Percentiles rank a stretch among this genome's conserved stretches.
phyloP scores from a whole-genome alignment of 2,113 vertebrate species.

The Menura novaehollandiae region DNA sequence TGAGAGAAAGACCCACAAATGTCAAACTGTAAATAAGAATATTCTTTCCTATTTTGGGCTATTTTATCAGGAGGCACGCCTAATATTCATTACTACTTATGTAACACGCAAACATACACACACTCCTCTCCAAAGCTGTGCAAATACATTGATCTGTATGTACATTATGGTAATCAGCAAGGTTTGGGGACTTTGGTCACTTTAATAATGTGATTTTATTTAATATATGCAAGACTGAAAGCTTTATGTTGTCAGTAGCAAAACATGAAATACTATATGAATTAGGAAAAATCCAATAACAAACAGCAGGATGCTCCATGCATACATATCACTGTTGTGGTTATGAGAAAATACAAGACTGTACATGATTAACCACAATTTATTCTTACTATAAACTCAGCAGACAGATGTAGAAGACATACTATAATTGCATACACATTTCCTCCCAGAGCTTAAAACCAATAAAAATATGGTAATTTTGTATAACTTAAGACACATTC shows the following conservation, averaged over 20 bases:
- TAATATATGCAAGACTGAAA: constrained; percentile 31
- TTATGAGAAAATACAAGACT: constrained; percentile 58
- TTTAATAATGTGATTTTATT: neutral
- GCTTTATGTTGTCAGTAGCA: constrained; percentile 17
- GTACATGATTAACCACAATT: constrained; percentile 66
- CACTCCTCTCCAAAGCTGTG: neutral
- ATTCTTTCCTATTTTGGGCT: neutral
- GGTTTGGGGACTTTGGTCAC: neutral
- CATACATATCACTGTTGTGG: constrained; percentile 58
- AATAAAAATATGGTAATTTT: constrained; percentile 40
- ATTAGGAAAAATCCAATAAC: constrained; percentile 61
- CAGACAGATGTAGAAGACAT: constrained; percentile 43
- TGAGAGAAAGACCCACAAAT: neutral
- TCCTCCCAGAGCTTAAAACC: constrained; percentile 37
- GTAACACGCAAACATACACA: neutral
- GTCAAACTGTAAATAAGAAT: neutral
- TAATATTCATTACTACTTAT: neutral
- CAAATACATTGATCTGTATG: neutral
- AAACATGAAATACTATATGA: constrained; percentile 42
- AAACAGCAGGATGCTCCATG: constrained; percentile 51
- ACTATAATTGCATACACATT: constrained; percentile 43
- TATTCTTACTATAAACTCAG: constrained; percentile 54
- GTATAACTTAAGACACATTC: constrained; percentile 37
- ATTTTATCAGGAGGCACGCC: neutral
- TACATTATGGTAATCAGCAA: neutral